Conservation (phyloP, 1,140 invertebrate species). For the Lanistes nyassanus region DNA sequence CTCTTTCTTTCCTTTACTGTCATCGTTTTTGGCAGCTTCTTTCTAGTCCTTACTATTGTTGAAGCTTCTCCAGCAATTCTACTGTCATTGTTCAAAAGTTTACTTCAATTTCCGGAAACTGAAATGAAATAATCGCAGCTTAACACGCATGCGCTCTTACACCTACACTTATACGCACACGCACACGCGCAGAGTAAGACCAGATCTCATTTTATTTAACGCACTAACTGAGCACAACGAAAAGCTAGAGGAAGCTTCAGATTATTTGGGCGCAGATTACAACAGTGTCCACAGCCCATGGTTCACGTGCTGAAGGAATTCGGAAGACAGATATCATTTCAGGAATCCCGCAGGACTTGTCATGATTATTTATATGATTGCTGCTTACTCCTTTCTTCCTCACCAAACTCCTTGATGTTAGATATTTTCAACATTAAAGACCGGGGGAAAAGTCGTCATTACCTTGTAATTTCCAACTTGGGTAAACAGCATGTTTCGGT, state of each 20-base stretch:
- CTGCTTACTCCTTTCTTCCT: too few relatives aligned
- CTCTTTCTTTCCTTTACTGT: background rate
- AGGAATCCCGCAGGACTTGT: too few relatives aligned
- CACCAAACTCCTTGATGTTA: too few relatives aligned
- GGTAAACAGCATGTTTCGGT: conserved; percentile 51
- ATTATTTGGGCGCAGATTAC: background rate
- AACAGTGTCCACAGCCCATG: background rate
- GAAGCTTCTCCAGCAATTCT: background rate
- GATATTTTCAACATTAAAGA: background rate
- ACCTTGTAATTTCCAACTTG: conserved; percentile 57
- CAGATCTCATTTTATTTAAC: background rate
- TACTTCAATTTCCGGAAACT: too few relatives aligned
- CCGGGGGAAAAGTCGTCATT: conserved; percentile 2
- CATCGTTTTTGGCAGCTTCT: background rate
- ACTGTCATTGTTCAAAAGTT: background rate
- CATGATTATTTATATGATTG: too few relatives aligned
- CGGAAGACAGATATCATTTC: too few relatives aligned
- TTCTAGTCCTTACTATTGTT: background rate
- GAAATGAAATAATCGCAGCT: background rate
- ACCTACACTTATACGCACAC: background rate
- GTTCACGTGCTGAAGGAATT: too few relatives aligned
- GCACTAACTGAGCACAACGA: background rate
- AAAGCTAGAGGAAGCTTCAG: background rate
- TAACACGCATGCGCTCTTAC: background rate
- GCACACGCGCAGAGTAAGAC: background rate